phyloP scores from a whole-genome alignment of 2,113 vertebrate genomes.

The Leucoraja erinaceus region DNA sequence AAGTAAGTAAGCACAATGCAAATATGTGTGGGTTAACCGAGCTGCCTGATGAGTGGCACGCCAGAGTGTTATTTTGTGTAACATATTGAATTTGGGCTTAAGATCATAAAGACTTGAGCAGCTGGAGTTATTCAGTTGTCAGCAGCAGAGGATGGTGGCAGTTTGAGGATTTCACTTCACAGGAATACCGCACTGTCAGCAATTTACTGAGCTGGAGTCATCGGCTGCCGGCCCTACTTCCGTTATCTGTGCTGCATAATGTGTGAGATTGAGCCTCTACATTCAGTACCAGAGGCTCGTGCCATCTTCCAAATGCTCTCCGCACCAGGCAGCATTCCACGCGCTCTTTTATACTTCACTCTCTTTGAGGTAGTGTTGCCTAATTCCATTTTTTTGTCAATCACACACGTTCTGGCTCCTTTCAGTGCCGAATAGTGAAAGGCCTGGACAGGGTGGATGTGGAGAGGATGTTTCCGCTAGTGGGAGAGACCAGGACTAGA shows the following conservation, averaged over 20 bases:
- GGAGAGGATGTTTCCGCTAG: no score
- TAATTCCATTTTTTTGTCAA: background rate
- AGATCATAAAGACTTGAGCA: background rate
- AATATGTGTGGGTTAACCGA: background rate
- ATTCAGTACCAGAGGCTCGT: background rate
- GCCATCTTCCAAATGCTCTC: background rate
- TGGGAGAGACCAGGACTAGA: no score
- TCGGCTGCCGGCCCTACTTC: background rate
- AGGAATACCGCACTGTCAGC: background rate
- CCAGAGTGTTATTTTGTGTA: background rate
- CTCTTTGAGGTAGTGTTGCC: background rate
- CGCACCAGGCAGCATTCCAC: background rate
- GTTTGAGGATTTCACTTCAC: background rate
- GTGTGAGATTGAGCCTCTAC: background rate
- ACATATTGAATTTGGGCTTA: background rate
- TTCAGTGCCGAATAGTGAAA: background rate
- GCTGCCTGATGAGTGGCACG: background rate
- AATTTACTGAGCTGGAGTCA: background rate
- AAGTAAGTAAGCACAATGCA: background rate
- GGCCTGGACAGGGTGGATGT: no score
- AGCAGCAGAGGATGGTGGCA: background rate
- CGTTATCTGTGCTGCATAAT: background rate
- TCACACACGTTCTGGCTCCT: background rate
- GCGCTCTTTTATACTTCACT: background rate
- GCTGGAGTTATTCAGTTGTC: background rate